Evolutionary conservation across 2,797 vertebrate genomes (phyloP).

Genomic region (Pseudochirops corinnae): DNA sequence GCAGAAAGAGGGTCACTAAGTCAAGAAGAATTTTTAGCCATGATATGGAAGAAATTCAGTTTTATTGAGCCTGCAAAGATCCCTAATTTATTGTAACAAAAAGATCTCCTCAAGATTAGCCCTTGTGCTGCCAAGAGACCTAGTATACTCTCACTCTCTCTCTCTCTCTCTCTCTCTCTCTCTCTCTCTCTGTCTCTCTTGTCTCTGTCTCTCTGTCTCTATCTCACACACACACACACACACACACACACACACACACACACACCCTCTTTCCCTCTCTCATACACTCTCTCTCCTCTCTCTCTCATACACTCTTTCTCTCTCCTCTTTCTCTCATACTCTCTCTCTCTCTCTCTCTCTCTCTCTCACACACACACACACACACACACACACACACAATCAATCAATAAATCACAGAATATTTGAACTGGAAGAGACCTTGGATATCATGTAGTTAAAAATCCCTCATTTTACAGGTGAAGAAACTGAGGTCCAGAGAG

Average conservation of each 20-base stretch:
- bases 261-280: too few species aligned
- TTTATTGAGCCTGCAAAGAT: background rate
- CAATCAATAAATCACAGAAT: background rate
- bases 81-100: background rate
- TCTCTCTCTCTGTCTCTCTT: too few species aligned
- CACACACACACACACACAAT: background rate
- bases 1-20: background rate
- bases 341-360: too few species aligned
- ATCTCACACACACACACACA: too few species aligned
- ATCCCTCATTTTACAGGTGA: background rate
- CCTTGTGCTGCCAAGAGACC: background rate
- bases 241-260: background rate
- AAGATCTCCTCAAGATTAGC: background rate
- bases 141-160: background rate
- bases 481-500: background rate
- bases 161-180: too few species aligned
- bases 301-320: too few species aligned
- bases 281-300: too few species aligned
- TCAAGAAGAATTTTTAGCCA: background rate
- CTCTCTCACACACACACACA: too few species aligned
- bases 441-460: background rate
- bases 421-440: background rate
- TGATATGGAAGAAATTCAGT: background rate
- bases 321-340: too few species aligned
- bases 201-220: too few species aligned